Evolutionary conservation across 2,113 vertebrate genomes (phyloP).

Genomic region (Morone chrysops): DNA sequence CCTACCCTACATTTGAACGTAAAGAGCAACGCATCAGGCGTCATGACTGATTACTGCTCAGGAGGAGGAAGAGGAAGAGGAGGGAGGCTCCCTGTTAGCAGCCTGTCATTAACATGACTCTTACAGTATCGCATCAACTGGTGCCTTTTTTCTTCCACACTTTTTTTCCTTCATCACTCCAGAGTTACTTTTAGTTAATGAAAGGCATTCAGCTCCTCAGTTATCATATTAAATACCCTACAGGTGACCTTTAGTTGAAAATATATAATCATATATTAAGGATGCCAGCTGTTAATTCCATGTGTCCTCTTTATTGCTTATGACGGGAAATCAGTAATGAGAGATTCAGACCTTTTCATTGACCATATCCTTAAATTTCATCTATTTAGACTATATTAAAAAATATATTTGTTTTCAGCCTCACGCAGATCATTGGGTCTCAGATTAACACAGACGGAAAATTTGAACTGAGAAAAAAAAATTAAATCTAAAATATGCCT

Average conservation of each 20-base stretch:
- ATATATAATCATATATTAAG: background rate
- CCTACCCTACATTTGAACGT: slow-evolving; percentile 66
- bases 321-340: background rate
- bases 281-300: background rate
- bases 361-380: background rate
- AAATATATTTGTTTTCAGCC: slow-evolving; percentile 14
- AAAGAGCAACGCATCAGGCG: slow-evolving; percentile 45
- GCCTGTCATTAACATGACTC: slow-evolving; percentile 42
- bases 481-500: slow-evolving; percentile 37
- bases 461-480: slow-evolving; percentile 37
- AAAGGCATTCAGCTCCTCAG: background rate
- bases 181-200: background rate
- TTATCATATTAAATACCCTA: background rate
- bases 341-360: slow-evolving; percentile 3
- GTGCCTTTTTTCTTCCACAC: background rate
- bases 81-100: slow-evolving; percentile 36
- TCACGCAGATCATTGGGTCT: background rate
- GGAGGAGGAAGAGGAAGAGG: slow-evolving; percentile 20
- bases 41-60: slow-evolving; percentile 43
- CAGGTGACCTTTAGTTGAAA: background rate
- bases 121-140: slow-evolving; percentile 5
- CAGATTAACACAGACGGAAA: slow-evolving; percentile 29
- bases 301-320: background rate
- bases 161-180: background rate
- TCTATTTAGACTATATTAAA: background rate